These are phyloP conservation scores for Pogonomyrmex barbatus DNA, from an alignment of 1,140 invertebrate genomes.

Conservation along the genomic window DNA sequence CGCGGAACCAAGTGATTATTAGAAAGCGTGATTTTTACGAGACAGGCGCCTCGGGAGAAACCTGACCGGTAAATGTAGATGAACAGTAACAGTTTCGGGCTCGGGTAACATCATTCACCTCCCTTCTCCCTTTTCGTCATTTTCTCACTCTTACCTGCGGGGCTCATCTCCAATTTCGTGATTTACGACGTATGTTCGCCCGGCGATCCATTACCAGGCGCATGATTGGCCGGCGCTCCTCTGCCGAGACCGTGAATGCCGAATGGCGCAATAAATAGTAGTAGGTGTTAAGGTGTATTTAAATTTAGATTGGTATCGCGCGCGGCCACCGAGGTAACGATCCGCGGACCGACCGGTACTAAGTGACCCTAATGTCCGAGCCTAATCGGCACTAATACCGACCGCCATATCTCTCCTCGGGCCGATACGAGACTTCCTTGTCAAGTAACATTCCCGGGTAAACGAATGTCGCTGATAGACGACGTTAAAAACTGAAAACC, in stretches of 20 bases:
- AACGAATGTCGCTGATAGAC: conserved; percentile 22
- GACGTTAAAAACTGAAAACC: neutral
- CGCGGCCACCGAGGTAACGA: conserved; percentile 46
- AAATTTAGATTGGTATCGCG: conserved; percentile 67
- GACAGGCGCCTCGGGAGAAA: neutral
- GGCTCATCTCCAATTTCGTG: conserved; percentile 66
- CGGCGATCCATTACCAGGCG: conserved; percentile 62
- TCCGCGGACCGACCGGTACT: conserved; percentile 42
- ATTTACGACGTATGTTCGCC: conserved; percentile 59
- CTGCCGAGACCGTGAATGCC: conserved; percentile 13
- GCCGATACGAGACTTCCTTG: neutral
- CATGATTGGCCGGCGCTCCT: conserved; percentile 54
- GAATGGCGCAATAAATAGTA: conserved; percentile 62
- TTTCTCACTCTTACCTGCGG: conserved; percentile 38
- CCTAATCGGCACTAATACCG: conserved; percentile 71
- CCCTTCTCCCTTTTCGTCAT: neutral
- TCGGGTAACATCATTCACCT: neutral
- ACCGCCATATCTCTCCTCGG: conserved; percentile 13
- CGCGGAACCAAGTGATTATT: conserved; percentile 5
- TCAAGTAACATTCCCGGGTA: neutral
- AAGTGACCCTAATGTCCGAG: conserved; percentile 70
- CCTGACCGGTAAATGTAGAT: neutral
- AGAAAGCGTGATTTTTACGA: conserved; percentile 54
- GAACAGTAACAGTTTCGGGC: conserved; percentile 12
- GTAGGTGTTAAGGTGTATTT: conserved; percentile 71